Percentiles rank a stretch among this genome's conserved stretches.
phyloP scores from a whole-genome alignment of 2,797 vertebrate species.

The Malacoraja senta region DNA sequence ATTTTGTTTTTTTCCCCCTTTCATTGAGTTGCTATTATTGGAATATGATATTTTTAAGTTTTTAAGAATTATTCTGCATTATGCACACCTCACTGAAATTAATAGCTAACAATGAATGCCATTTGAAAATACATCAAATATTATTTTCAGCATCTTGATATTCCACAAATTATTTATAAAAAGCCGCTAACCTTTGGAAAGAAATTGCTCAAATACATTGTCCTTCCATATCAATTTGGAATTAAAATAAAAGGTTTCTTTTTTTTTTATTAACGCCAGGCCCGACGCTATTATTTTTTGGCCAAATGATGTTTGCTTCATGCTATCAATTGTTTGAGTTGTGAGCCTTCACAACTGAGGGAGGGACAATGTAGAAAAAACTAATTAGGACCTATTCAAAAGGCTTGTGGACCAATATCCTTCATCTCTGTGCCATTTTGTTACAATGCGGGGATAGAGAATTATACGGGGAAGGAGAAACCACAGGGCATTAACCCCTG shows the following conservation, averaged over 20 bases:
- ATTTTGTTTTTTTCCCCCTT: background rate
- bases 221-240: background rate
- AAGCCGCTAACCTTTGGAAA: background rate
- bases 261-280: background rate
- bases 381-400: slow-evolving; percentile 32
- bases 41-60: background rate
- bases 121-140: background rate
- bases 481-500: background rate
- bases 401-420: slow-evolving; percentile 13
- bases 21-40: background rate
- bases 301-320: slow-evolving; percentile 26
- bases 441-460: background rate
- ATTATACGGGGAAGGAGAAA: background rate
- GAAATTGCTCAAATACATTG: background rate
- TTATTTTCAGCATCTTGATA: background rate
- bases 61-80: background rate
- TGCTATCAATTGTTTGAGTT: slow-evolving; percentile 11
- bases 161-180: background rate
- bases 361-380: slow-evolving; percentile 9
- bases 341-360: background rate
- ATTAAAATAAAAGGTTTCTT: background rate
- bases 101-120: background rate
- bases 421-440: slow-evolving; percentile 22
- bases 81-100: too few species aligned
- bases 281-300: background rate